Evolutionary conservation across 2,888 invertebrate species (phyloP), one percentile per base, ranked within the genome.

Genomic region (Azorinus chamasolen): DNA sequence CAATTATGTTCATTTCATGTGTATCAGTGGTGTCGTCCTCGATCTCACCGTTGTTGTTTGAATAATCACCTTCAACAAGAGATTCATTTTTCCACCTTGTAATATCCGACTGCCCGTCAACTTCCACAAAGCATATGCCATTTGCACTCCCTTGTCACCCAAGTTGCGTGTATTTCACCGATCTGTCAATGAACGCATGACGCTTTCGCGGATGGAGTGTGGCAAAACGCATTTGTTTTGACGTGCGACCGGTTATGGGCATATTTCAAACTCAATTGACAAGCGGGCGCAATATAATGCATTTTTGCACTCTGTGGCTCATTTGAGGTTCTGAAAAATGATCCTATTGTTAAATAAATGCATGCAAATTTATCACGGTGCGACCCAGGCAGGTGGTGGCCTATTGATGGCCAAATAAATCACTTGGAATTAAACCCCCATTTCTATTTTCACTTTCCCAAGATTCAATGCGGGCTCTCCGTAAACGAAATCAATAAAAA

Each of bases 251-350:
- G 53, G 51, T 61, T 32, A 46, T 63, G 62, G 53, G 48, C 71
- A 63, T 71, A 63, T 66, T 63, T 77, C 71, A 77, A 61, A 53
- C 20, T 37, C 25, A 65, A 55, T 61, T 64, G 69, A 65, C 70
- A 63, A 37, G 48, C 55, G 48, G 55, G 62, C 55, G 48, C 41
- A 24, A 37, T 48, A 53, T 51, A 50, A 63, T 63, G 62, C 37
- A 51, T 57, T 61, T 50, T 25, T 63, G 63, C 51, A 63, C 48
- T 63, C 57, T 70, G 57, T 24, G 63, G 63, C 32, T 55, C 41
- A 48, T 41, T 63, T 63, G 63, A 22, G 55, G 63, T 39, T 37
- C 24, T 55, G 54, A 58, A 72, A 54, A 59, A 46, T 45, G 59
- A 53, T 16, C 50, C 51, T 37, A 27, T 58, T 72, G 72, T 65